These are phyloP conservation scores for Lagenorhynchus albirostris DNA, from an alignment of 2,113 vertebrate species.

Conservation along the genomic window DNA sequence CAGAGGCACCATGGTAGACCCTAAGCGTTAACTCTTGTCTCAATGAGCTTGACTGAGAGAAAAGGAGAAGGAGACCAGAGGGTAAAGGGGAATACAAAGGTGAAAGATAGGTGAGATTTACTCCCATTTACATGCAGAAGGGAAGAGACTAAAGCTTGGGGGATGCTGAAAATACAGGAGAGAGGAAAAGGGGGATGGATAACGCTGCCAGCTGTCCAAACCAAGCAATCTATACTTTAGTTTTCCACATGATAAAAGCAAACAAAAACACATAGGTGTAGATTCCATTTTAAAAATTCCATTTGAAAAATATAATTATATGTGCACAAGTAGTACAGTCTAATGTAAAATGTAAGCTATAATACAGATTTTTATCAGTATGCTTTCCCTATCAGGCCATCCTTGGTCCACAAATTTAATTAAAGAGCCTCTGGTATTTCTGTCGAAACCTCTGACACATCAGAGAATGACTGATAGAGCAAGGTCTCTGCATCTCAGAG, in stretches of 20 bases:
- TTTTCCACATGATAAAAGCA: background rate
- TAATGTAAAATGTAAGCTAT: background rate
- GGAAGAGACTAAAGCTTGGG: too few relatives aligned
- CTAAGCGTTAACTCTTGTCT: background rate
- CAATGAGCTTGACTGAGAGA: background rate
- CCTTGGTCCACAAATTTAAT: background rate
- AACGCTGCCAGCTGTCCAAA: background rate
- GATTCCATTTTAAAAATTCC: background rate
- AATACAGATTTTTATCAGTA: background rate
- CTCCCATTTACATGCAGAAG: background rate
- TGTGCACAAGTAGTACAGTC: background rate
- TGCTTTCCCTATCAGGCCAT: background rate
- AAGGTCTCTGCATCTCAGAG: background rate
- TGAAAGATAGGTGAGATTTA: background rate
- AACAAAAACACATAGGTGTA: background rate
- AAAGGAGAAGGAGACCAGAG: background rate
- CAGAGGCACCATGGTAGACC: background rate
- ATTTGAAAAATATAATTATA: background rate
- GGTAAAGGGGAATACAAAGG: background rate
- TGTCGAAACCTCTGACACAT: background rate
- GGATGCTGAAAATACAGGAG: background rate
- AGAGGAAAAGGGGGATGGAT: background rate
- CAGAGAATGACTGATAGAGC: background rate
- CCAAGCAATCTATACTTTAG: background rate
- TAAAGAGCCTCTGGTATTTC: conserved; percentile 11